Conservation (phyloP, 2,888 invertebrate genomes). For the Caenorhabditis sp. region DNA sequence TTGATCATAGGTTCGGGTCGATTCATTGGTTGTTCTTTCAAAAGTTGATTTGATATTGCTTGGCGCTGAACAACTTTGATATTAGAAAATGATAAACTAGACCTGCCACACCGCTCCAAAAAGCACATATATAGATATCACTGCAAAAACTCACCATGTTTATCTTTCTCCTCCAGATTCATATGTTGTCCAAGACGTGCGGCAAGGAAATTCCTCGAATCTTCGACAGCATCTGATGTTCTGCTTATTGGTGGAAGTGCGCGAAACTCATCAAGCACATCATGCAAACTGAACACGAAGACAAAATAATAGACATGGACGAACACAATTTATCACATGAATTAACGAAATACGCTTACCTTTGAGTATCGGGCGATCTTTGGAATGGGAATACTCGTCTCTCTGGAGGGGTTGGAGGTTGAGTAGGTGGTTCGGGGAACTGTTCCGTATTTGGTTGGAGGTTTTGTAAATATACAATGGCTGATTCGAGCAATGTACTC, state of each 20-base stretch:
- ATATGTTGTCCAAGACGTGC: slow-evolving; percentile 31
- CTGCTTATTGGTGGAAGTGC: slow-evolving; percentile 14
- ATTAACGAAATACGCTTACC: slow-evolving; percentile 5
- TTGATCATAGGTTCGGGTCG: slow-evolving; percentile 11
- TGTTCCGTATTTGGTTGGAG: slow-evolving; percentile 17
- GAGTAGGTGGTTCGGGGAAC: not conserved
- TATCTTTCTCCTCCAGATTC: slow-evolving; percentile 6
- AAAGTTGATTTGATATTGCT: slow-evolving; percentile 32
- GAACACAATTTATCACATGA: slow-evolving; percentile 5
- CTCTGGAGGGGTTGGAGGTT: slow-evolving; percentile 27
- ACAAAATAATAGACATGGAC: slow-evolving; percentile 3
- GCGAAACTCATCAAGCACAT: slow-evolving; percentile 48
- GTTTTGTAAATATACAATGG: slow-evolving; percentile 54
- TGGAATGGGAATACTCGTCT: slow-evolving; percentile 35
- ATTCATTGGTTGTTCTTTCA: slow-evolving; percentile 30
- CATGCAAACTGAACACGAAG: slow-evolving; percentile 42
- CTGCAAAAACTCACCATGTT: not conserved
- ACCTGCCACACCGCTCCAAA: too few relatives aligned
- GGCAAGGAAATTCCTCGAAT: slow-evolving; percentile 35
- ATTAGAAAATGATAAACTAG: not conserved
- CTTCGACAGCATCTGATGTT: slow-evolving; percentile 22
- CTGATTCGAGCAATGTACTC: slow-evolving; percentile 54
- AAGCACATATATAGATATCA: slow-evolving; percentile 7
- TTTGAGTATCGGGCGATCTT: slow-evolving; percentile 14
- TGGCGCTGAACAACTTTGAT: slow-evolving; percentile 7